Evolutionary conservation across 2,113 vertebrate genomes (phyloP).

Genomic region (Heterotilapia buettikoferi): DNA sequence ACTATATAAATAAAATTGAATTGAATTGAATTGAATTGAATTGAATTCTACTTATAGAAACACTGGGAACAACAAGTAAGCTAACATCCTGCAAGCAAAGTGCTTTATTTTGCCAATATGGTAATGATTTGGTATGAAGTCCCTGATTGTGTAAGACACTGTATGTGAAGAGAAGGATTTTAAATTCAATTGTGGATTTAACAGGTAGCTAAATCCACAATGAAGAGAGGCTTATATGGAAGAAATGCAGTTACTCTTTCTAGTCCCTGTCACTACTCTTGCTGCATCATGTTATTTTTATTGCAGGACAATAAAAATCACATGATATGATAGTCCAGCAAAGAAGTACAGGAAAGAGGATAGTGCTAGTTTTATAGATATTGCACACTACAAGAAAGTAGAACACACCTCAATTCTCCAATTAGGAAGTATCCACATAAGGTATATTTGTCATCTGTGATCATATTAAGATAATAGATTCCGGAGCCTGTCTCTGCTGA

Average conservation of each 20-base stretch:
- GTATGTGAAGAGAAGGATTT: neutral
- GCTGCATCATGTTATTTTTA: neutral
- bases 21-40: too few relatives aligned
- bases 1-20: too few relatives aligned
- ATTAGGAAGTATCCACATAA: neutral
- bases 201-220: neutral
- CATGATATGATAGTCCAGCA: neutral
- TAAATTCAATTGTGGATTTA: neutral
- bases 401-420: neutral
- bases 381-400: neutral
- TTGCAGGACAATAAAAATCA: neutral
- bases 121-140: neutral
- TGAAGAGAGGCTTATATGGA: neutral
- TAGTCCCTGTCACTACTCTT: neutral
- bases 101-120: neutral
- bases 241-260: neutral
- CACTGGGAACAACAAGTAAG: neutral
- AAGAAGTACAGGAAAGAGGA: neutral
- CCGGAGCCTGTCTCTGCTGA: neutral
- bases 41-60: neutral
- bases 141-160: neutral
- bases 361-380: neutral
- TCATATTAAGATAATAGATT: neutral
- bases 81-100: fast-evolving
- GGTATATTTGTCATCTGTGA: neutral